Conservation (phyloP, 2,113 vertebrate genomes). For the Colinus virginianus region DNA sequence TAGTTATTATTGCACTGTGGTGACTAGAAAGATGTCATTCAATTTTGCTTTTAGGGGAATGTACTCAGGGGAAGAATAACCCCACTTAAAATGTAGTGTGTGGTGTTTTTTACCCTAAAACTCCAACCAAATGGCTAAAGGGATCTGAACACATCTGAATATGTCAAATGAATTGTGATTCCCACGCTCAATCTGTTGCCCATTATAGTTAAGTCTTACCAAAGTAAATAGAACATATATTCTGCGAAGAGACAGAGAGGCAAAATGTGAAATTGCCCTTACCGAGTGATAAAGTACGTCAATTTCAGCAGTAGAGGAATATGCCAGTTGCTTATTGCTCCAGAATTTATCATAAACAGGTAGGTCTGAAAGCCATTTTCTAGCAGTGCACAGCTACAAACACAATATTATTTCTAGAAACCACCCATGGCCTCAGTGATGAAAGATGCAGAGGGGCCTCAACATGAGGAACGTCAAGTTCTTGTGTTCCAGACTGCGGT, state of each 20-base stretch:
- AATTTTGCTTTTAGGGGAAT: background rate
- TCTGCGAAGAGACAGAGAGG: background rate
- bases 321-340: background rate
- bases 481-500: conserved; percentile 56
- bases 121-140: background rate
- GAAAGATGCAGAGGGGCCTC: conserved; percentile 62
- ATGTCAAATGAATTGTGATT: background rate
- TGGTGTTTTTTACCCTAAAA: background rate
- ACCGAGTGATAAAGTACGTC: background rate
- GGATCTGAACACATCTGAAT: background rate
- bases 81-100: background rate
- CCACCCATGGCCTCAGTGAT: conserved; percentile 59
- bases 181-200: background rate
- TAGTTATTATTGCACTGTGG: background rate
- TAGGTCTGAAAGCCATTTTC: conserved; percentile 38
- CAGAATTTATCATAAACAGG: conserved; percentile 45
- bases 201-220: background rate
- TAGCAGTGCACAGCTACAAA: conserved; percentile 31
- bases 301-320: background rate
- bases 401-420: conserved; percentile 74
- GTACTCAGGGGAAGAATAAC: background rate
- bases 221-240: background rate
- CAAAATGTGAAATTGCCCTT: background rate
- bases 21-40: background rate
- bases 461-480: conserved; percentile 38